These are phyloP conservation scores for Siniperca undulata DNA, from an alignment of 2,797 vertebrate species.

Conservation along the genomic window DNA sequence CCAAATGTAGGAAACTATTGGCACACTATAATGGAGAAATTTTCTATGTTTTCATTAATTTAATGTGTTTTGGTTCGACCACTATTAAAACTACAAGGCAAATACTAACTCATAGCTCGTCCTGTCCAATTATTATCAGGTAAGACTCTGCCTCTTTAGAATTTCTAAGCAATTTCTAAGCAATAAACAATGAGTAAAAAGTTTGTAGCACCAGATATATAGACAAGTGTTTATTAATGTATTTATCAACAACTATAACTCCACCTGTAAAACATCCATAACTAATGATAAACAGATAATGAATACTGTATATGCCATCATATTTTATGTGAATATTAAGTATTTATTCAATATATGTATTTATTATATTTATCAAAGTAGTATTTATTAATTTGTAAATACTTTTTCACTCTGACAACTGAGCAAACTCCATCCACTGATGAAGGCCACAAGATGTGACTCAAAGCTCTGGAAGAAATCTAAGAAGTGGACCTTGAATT, in stretches of 20 bases:
- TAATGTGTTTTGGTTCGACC: background rate
- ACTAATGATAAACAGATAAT: background rate
- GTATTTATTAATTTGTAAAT: background rate
- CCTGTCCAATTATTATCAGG: background rate
- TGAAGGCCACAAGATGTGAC: background rate
- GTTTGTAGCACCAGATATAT: background rate
- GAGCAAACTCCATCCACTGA: too few species aligned
- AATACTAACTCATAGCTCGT: conserved; percentile 4
- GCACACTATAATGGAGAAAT: background rate
- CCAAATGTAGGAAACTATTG: conserved; percentile 1
- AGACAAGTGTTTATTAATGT: background rate
- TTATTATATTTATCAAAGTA: background rate
- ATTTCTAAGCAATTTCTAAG: background rate
- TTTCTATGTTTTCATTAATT: background rate
- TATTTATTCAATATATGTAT: background rate
- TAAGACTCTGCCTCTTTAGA: background rate
- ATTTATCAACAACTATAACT: background rate
- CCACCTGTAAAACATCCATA: background rate
- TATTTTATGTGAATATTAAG: background rate
- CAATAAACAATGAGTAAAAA: background rate
- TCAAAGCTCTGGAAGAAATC: background rate
- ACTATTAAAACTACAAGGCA: background rate
- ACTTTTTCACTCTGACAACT: background rate
- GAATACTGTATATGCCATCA: background rate
- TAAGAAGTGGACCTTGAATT: background rate